Evolutionary conservation across 2,888 invertebrate genomes (phyloP).

Genomic region (Sialis lutaria): DNA sequence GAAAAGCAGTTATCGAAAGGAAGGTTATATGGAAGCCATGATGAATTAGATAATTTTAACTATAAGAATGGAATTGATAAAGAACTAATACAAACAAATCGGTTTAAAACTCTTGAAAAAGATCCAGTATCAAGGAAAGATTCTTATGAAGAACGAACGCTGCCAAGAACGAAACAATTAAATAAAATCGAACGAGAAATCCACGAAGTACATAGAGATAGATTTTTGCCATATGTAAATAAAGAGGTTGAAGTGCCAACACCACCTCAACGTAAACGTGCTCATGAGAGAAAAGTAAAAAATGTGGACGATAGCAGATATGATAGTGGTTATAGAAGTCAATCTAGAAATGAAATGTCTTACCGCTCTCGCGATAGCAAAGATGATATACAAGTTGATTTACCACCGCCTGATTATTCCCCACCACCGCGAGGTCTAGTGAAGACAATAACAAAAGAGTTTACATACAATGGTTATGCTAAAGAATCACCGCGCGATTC

Average conservation of each 20-base stretch:
- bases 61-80: not conserved
- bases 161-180: not conserved
- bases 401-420: conserved; percentile 56
- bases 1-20: not conserved
- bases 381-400: conserved; percentile 27
- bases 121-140: not conserved
- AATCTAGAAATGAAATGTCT: conserved; percentile 31
- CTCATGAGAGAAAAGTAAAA: conserved; percentile 34
- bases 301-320: conserved; percentile 31
- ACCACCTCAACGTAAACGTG: conserved; percentile 48
- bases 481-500: not conserved
- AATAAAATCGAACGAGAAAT: not conserved
- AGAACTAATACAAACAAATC: not conserved
- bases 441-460: not conserved
- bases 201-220: not conserved
- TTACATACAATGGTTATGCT: too few relatives aligned
- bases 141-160: not conserved
- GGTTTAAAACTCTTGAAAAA: not conserved
- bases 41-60: not conserved
- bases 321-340: conserved; percentile 38
- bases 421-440: conserved; percentile 28
- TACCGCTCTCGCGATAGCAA: conserved; percentile 22
- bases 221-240: not conserved
- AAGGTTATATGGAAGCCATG: conserved; percentile 1
- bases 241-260: conserved; percentile 28